Evolutionary conservation across 2,113 vertebrate genomes (phyloP), one percentile per base, ranked within the genome.

Genomic region (Acinonyx jubatus): DNA sequence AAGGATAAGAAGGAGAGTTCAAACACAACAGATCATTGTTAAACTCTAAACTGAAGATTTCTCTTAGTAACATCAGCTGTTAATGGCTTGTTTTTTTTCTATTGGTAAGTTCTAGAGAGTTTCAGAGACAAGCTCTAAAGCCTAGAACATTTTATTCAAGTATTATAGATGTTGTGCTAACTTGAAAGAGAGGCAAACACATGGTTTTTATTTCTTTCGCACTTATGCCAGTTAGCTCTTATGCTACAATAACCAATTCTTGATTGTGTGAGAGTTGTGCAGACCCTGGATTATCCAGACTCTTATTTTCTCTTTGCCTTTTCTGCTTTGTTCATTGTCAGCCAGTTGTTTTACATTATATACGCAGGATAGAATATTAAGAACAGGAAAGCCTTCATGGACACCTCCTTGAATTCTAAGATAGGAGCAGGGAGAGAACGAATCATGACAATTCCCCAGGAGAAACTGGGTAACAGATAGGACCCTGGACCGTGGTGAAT

Each of bases 401-500:
- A 66, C 6, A 36, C 23, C 38, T 76, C 78, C 23, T 69, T 45
- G 69, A 52, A 23, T 69, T 52, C 48, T 71, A 73, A 68, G 11
- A 50, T 4, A 33, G 19, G 80, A 91, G 71, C 3, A 41, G 12
- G 31, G 68, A 48, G 18, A 73, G 25, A 57, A 38, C 2, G 0
- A 29, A 27, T 29, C 48, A 5, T 8, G 25, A n/a, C 12, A 10
- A 4, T 45, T 7, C 21, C 21, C 27, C 27, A 29, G 79, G 50
- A 55, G 33, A 25, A 25, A 84, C 38, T 7, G 13, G 25, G 7
- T 71, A 61, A 57, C 4, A 15, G 19, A 14, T 21, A 74, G 29
- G 41, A 33, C 78, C 19, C 19, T 18, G 7, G 21, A 50, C 5
- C 1, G 0, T 9, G 2, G 5, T 7, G 14, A 16, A 8, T 73